Evolutionary conservation across 1,140 invertebrate species (phyloP).

Genomic region (Olivierus martensii): DNA sequence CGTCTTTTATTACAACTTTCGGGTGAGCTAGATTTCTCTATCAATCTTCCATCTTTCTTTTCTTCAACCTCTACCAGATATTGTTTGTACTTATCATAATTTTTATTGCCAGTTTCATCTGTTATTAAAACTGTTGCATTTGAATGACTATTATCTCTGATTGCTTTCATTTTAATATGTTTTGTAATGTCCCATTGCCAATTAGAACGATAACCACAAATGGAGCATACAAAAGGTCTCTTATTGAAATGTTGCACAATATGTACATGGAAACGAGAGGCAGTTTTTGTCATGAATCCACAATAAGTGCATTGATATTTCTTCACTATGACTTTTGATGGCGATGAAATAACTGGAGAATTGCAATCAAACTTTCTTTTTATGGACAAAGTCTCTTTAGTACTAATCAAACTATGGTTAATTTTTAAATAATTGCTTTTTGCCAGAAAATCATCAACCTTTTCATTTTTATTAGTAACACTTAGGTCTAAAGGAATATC

Average conservation of each 20-base stretch:
- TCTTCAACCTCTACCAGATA: constrained; percentile 16
- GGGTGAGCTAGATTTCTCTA: constrained; percentile 2
- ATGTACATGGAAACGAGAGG: constrained; percentile 83
- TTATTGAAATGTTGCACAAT: constrained; percentile 82
- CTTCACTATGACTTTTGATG: background rate
- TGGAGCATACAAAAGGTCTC: constrained; percentile 87
- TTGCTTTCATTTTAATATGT: constrained; percentile 72
- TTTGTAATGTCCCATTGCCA: constrained; percentile 94
- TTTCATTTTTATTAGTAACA: background rate
- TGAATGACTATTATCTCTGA: constrained; percentile 62
- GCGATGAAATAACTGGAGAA: background rate
- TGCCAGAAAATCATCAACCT: too few relatives aligned
- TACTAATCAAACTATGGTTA: too few relatives aligned
- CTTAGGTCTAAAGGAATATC: constrained; percentile 12
- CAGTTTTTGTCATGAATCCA: constrained; percentile 70
- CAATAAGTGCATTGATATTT: constrained; percentile 76
- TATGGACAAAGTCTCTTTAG: too few relatives aligned
- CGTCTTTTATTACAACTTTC: background rate
- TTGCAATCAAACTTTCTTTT: background rate
- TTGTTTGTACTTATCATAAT: constrained; percentile 81
- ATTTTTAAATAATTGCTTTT: too few relatives aligned
- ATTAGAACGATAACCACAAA: constrained; percentile 82
- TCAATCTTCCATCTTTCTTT: background rate
- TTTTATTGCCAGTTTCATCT: constrained; percentile 73
- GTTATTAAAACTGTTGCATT: constrained; percentile 67